Base-by-base conservation (phyloP, 2,888 invertebrate species). In the Drosophila peninsularis region DNA sequence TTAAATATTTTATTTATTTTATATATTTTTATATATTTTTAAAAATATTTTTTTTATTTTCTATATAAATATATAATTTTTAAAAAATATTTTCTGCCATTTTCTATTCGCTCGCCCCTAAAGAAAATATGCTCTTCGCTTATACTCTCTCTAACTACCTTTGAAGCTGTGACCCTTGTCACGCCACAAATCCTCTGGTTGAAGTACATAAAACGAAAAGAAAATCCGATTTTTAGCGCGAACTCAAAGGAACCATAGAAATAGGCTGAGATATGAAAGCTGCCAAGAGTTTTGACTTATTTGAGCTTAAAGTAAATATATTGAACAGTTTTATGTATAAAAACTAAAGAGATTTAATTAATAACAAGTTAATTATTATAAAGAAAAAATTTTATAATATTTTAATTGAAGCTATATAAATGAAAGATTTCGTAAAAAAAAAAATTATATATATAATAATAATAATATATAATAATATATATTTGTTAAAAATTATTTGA, bases 121-220 rank as follows among this genome's bases (percentile, higher is more conserved):
- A 11, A 17, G 4, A 11, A 7, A 13, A 11, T 30, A 32, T 47
- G 17, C 47, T 32, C 45, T 30, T 47, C 27, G n/a, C n/a, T 11
- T 2, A 34, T 50, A 34, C 49, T 34, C 34, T 34, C 27, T 27
- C 27, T 27, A 19, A 13, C 30, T 19, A 14, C 34, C 49, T 50
- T 50, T 50, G 14, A 49, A 19, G 49, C 19, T 32, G 14, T 34
- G 34, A 50, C 50, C 50, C 50, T 50, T 50, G 34, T 50, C 50
- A 50, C 34, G 50, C 21, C 50, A 34, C 50, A 32, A 34, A 21
- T 50, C 21, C 34, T 21, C 50, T 32, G n/a, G 19, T 14, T 36
- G 34, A 50, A 34, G 32, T 13, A 21, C 19, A 17, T 17, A 14
- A 50, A 34, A 32, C 32, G 19, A 50, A 34, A 9, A 6, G 30